These are phyloP conservation scores for Acanthosepion esculentum DNA, from an alignment of 2,888 invertebrate genomes.

Conservation along the genomic window DNA sequence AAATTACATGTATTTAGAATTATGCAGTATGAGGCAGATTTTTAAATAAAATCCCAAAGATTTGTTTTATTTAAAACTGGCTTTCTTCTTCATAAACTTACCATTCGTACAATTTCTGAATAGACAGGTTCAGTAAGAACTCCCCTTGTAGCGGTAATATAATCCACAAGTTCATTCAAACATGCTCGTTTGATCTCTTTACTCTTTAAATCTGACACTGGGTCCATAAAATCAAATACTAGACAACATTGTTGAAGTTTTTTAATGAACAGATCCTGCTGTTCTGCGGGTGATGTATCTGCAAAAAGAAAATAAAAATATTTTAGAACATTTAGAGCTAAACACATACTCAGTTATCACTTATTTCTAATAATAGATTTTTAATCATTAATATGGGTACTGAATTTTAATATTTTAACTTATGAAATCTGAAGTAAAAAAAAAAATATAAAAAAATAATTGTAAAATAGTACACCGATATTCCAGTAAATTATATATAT, in stretches of 20 bases:
- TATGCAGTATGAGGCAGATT: neutral
- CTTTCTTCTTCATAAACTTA: slow-evolving; percentile 76
- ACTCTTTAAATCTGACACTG: slow-evolving; percentile 97
- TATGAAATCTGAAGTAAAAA: too few relatives aligned
- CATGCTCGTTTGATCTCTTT: slow-evolving; percentile 98
- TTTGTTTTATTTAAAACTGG: neutral
- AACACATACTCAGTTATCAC: neutral
- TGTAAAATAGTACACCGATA: too few relatives aligned
- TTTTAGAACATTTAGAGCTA: neutral
- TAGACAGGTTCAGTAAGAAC: slow-evolving; percentile 97
- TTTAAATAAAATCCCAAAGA: neutral
- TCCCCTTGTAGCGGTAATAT: slow-evolving; percentile 90
- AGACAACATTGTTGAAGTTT: slow-evolving; percentile 99
- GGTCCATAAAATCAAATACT: slow-evolving; percentile 98
- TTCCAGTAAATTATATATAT: too few relatives aligned
- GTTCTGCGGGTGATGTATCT: slow-evolving; percentile 84
- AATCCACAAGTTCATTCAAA: slow-evolving; percentile 97
- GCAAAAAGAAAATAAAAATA: slow-evolving; percentile 49
- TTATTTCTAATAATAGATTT: neutral
- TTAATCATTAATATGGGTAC: too few relatives aligned
- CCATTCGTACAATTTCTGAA: slow-evolving; percentile 99
- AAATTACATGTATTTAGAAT: neutral
- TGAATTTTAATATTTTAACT: too few relatives aligned
- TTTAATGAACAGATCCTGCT: slow-evolving; percentile 96
- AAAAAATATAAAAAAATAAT: too few relatives aligned